Evolutionary conservation across 1,140 invertebrate genomes (phyloP), one percentile per base, ranked within the genome.

Genomic region (Drosophila willistoni): DNA sequence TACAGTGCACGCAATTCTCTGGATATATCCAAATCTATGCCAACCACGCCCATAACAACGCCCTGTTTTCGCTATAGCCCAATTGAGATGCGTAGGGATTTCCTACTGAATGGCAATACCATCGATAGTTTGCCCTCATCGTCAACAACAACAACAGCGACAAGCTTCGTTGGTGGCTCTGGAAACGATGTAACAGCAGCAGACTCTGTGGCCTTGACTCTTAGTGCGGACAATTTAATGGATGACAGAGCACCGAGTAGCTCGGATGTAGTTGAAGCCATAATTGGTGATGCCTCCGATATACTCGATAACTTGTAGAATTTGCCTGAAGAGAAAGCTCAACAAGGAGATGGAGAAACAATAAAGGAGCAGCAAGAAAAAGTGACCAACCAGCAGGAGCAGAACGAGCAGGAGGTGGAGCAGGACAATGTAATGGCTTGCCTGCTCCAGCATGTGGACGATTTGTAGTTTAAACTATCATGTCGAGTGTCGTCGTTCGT

Each of bases 1-100:
- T 82, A 76, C 22, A 64, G 54, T 33, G 33, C 84, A 10, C 79
- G 86, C 33, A 81, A 75, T 61, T 62, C 74, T 0, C 70, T 89
- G 44, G 90, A 92, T 75, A 93, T 93, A 57, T 95, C 94, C 1
- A 94, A 94, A 77, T 95, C 94, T 0, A 94, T 95, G 91, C 94
- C 95, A 56, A 94, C 94, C 2, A 95, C 94, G 42, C 94, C 95
- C 36, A 92, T 90, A 64, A 90, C 87, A 9, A 91, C 85, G 29
- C 92, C 91, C 14, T 92, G 94, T 17, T 95, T 95, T 80, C 94
- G 93, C 51, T 95, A 95, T 79, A 94, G 94, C 78, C 87, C 91
- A 3, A 73, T 77, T 0, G 91, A 92, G 44, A 66, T 90, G 68
- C 93, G 93, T 63, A 90, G 93, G 70, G 94, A 94, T 80, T 94